These are phyloP conservation scores for Orius insidiosus DNA, from an alignment of 1,140 invertebrate species.

Conservation along the genomic window DNA sequence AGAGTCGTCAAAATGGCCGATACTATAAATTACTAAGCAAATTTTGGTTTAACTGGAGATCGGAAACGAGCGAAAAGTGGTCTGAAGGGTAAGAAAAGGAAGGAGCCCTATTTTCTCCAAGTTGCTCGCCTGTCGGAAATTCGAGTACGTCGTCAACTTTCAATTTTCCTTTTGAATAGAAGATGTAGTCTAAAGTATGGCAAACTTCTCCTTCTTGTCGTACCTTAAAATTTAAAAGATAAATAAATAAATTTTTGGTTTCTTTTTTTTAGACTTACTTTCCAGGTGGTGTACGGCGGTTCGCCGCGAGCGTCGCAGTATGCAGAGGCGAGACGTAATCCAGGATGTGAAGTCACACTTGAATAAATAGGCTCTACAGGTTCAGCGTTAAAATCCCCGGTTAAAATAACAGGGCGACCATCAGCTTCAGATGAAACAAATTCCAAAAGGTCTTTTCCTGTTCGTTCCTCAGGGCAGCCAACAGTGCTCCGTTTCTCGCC, in stretches of 20 bases:
- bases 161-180: constrained; percentile 40
- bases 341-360: constrained; percentile 32
- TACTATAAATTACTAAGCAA: constrained; percentile 1
- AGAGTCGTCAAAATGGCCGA: not conserved
- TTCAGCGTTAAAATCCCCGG: constrained; percentile 67
- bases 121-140: constrained; percentile 44
- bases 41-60: constrained; percentile 29
- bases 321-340: constrained; percentile 27
- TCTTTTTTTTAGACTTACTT: constrained; percentile 24
- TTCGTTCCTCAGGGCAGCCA: constrained; percentile 51
- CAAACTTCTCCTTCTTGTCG: constrained; percentile 50
- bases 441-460: constrained; percentile 54
- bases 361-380: constrained; percentile 51
- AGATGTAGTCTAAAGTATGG: constrained; percentile 66
- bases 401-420: constrained; percentile 41
- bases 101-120: constrained; percentile 48
- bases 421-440: constrained; percentile 34
- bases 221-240: too few species aligned
- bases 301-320: constrained; percentile 31
- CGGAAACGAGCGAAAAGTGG: constrained; percentile 59
- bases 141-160: constrained; percentile 39
- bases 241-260: not conserved
- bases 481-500: constrained; percentile 46
- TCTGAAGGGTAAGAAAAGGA: constrained; percentile 56
- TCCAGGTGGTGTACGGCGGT: constrained; percentile 62